Base-by-base conservation (phyloP, 2,113 vertebrate species). In the Anolis carolinensis region DNA sequence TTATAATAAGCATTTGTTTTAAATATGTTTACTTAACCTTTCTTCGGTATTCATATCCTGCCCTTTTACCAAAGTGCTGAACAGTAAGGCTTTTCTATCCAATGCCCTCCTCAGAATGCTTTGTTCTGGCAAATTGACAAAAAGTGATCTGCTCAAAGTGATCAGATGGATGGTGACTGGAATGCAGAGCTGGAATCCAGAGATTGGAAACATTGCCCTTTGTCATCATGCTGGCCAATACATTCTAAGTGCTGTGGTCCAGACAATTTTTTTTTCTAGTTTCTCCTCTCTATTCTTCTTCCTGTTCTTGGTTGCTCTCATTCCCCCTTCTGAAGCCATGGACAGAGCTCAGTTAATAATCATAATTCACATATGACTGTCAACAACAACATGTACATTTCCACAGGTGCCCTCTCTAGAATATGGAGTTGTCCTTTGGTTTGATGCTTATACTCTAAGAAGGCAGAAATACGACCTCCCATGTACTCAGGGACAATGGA, bases 401-500 rank as follows among this genome's bases (percentile, higher is more conserved):
- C 71, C 86, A 30, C 93, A 99, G 98, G 96, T 98, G 16, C 97
- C 98, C 0, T 95, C 96, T 30, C 91, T 93, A 0, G 95, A 95
- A 36, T 96, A 97, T 0, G 98, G 98, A 20, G 89, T 99, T 88
- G 95, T 97, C 36, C 94, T 99, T 88, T 97, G 97, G 94, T 99
- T 98, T 1, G 98, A 99, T 0, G 98, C 98, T 67, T 99, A 99
- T 0, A 95, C 97, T 0, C 95, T 99, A 87, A 95, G 94, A 88
- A 95, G 97, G 86, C 97, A 98, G 89, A 96, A 93, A 50, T 95
- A 97, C 0, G 94, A 96, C 83, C 92, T 97, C 74, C 95, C 93
- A 1, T 99, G 98, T 44, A 97, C 96, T 4, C 98, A 99, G 93
- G 98, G 98, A 78, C 97, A 97, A 94, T 99, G 98, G 98, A 92